These are phyloP conservation scores for Diabrotica virgifera DNA, from an alignment of 1,140 invertebrate genomes.

Conservation along the genomic window DNA sequence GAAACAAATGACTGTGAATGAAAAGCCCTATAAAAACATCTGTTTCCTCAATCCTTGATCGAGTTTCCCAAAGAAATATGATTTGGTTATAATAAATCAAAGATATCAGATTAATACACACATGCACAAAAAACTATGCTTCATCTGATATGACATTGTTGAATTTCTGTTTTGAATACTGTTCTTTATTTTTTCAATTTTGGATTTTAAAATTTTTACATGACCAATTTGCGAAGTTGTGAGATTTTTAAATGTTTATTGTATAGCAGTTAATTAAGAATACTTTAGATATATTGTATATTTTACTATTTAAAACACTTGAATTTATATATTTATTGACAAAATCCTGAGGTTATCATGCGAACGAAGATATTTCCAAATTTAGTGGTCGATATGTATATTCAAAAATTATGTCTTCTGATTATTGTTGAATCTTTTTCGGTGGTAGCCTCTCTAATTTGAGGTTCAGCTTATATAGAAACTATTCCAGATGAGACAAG, in stretches of 20 bases:
- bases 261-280: slow-evolving; percentile 17
- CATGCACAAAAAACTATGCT: too few relatives aligned
- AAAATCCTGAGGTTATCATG: background rate
- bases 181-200: slow-evolving; percentile 5
- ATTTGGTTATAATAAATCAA: too few relatives aligned
- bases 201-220: slow-evolving; percentile 4
- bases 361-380: background rate
- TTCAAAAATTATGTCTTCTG: background rate
- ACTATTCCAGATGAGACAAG: slow-evolving; percentile 14
- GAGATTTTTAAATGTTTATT: slow-evolving; percentile 18
- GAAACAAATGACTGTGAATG: too few relatives aligned
- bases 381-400: slow-evolving; percentile 1
- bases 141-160: background rate
- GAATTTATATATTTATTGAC: background rate
- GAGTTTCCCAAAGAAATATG: too few relatives aligned
- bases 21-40: too few relatives aligned
- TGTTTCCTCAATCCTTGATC: too few relatives aligned
- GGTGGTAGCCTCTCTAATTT: background rate
- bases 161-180: slow-evolving; percentile 11
- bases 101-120: too few relatives aligned
- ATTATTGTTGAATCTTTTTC: background rate
- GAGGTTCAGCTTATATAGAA: slow-evolving; percentile 11
- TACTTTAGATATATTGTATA: slow-evolving; percentile 14
- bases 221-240: slow-evolving; percentile 20
- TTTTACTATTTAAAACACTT: slow-evolving; percentile 22